These are phyloP conservation scores for Ophiodon elongatus DNA, from an alignment of 2,113 vertebrate species.

Conservation along the genomic window DNA sequence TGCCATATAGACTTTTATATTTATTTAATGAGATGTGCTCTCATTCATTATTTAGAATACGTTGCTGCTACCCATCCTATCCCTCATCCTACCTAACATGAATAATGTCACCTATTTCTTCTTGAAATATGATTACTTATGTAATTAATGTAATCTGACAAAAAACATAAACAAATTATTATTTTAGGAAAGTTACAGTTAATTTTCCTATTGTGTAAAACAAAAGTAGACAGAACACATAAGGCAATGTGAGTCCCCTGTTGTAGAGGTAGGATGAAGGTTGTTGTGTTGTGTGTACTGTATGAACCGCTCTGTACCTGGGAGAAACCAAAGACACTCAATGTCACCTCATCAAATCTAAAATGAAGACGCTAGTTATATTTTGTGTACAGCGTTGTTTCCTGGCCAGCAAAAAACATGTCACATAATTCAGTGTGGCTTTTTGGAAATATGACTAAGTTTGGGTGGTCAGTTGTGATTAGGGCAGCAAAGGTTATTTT, in stretches of 20 bases:
- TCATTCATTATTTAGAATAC: not conserved
- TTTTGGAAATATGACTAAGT: not conserved
- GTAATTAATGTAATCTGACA: not conserved
- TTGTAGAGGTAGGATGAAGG: too few relatives aligned
- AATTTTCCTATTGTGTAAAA: too few relatives aligned
- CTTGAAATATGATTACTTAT: not conserved
- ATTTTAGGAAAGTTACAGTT: not conserved
- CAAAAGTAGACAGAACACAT: too few relatives aligned
- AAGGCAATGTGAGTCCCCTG: too few relatives aligned
- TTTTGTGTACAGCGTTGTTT: not conserved
- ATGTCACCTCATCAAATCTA: not conserved
- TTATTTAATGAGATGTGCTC: not conserved
- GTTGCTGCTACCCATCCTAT: not conserved
- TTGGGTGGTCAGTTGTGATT: not conserved
- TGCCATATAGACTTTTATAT: not conserved
- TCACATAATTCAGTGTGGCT: not conserved
- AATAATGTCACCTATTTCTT: not conserved
- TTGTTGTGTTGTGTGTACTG: not conserved
- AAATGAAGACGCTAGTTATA: not conserved
- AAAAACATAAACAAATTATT: not conserved
- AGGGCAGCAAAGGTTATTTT: too few relatives aligned
- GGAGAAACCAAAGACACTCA: not conserved
- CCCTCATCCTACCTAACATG: not conserved
- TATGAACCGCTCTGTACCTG: not conserved
- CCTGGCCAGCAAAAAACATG: not conserved